phyloP scores from a whole-genome alignment of 2,888 invertebrate genomes.

The Calephelis perditalis region DNA sequence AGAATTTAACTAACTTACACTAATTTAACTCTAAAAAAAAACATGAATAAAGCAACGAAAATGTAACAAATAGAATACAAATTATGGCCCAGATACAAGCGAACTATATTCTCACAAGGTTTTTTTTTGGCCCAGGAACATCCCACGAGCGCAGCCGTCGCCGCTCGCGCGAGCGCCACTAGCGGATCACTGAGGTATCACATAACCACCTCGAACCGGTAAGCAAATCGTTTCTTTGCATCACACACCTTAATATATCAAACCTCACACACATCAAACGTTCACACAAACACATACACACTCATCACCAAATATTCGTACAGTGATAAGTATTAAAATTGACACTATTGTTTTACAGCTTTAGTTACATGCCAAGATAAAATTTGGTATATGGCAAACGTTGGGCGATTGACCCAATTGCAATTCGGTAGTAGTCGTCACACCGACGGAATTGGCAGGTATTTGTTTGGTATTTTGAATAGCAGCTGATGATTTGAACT shows the following conservation, averaged over 20 bases:
- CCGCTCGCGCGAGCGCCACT: constrained; percentile 70
- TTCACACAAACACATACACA: constrained; percentile 34
- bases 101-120: background rate
- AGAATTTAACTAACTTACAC: too few species aligned
- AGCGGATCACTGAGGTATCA: constrained; percentile 74
- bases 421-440: constrained; percentile 72
- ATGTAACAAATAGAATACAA: too few species aligned
- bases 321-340: constrained; percentile 67
- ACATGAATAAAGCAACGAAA: too few species aligned
- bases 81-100: too few species aligned
- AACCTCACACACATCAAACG: constrained; percentile 15
- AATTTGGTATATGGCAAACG: constrained; percentile 70
- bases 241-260: constrained; percentile 20
- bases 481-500: constrained; percentile 46
- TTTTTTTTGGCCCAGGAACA: constrained; percentile 42
- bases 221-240: constrained; percentile 46
- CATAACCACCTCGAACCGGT: constrained; percentile 69
- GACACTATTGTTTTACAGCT: constrained; percentile 75
- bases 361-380: constrained; percentile 71
- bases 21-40: too few species aligned
- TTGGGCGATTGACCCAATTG: constrained; percentile 61
- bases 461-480: constrained; percentile 75
- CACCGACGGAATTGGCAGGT: constrained; percentile 76
- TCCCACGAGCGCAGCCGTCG: constrained; percentile 64
- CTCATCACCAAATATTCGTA: constrained; percentile 35